Evolutionary conservation across 1,140 invertebrate species (phyloP), one percentile per base, ranked within the genome.

Genomic region (Anadara kagoshimensis): DNA sequence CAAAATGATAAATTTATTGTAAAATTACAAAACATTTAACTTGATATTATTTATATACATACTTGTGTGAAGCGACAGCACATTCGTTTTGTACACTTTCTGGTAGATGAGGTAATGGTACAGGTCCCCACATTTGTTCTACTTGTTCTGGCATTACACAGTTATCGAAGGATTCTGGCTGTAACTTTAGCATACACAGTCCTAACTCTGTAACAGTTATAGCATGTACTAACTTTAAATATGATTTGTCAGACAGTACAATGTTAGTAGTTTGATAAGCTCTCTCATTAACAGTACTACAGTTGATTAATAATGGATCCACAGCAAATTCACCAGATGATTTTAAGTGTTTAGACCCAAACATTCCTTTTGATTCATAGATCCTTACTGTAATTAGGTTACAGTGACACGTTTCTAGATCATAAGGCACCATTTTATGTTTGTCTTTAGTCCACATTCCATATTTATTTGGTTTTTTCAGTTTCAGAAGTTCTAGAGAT

Each of bases 41-140:
- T n/a, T n/a, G n/a, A n/a, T n/a, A n/a, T n/a, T n/a, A n/a, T n/a
- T n/a, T n/a, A n/a, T n/a, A n/a, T 26, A 73, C 75, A 59, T 77
- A 88, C 87, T 78, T 84, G 78, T 89, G 87, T 49, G 82, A 83
- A 5, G 87, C 87, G 2, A 88, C 87, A 45, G 82, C 72, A 74
- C 86, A 88, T 20, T 57, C 76, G 68, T 89, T 88, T 18, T 78
- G 53, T 44, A 67, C 66, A 5, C 83, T 85, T 3, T 76, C 63
- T 26, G 85, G 82, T 22, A 87, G 78, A 20, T 68, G 74, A 16
- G 78, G 73, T 8, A 89, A 72, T 5, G 85, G 82, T 1, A 88
- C 75, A 7, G 87, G 87, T 49, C 87, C 86, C 87, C 87, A 89
- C 63, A 88, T 59, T 41, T 75, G 69, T 61, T 87, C 87, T 11